Evolutionary conservation across 2,797 vertebrate genomes (phyloP).

Genomic region (Malacoctenus gilli): DNA sequence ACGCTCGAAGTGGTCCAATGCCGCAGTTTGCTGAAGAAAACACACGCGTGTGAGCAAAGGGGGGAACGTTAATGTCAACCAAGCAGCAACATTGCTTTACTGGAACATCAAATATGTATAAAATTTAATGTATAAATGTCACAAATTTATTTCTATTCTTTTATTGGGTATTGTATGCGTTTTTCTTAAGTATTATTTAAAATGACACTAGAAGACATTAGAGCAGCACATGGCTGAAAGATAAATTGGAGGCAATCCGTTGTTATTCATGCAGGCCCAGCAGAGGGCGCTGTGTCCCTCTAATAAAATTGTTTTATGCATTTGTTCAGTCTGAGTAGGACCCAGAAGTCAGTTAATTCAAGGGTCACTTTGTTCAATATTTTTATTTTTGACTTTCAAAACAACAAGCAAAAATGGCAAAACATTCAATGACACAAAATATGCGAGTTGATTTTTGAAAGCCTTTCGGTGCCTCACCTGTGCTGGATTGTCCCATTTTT

Average conservation of each 20-base stretch:
- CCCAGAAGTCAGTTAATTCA: no score
- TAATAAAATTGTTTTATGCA: background rate
- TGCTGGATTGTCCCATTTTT: constrained; percentile 95
- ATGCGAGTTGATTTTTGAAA: no score
- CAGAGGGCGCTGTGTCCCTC: constrained; percentile 66
- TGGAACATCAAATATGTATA: no score
- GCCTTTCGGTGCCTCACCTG: constrained; percentile 82
- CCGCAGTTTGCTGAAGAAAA: constrained; percentile 86
- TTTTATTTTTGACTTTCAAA: no score
- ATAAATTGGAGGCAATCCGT: background rate
- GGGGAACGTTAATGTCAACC: background rate
- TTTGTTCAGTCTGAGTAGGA: no score
- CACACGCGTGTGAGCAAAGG: background rate
- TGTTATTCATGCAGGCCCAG: constrained; percentile 49
- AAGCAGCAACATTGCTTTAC: no score
- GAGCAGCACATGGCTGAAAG: background rate
- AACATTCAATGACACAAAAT: no score
- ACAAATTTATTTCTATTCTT: background rate
- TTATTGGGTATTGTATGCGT: background rate
- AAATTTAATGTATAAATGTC: no score
- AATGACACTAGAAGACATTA: background rate
- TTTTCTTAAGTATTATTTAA: no score
- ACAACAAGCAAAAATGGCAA: no score
- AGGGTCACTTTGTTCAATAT: no score
- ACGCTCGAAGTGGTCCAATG: constrained; percentile 92